Evolutionary conservation across 2,797 vertebrate genomes (phyloP).

Genomic region (Trichosurus vulpecula): DNA sequence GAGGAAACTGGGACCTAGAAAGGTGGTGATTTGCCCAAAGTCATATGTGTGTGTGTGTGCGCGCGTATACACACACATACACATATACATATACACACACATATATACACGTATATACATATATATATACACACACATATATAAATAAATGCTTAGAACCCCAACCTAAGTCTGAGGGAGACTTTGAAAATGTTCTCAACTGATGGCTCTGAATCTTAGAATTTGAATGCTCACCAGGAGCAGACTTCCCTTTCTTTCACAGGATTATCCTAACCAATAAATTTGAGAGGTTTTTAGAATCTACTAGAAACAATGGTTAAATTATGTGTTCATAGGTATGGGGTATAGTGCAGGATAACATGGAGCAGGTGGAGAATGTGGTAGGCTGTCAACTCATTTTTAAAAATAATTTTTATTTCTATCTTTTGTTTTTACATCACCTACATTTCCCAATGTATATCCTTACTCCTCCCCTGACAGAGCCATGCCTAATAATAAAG

Average conservation of each 20-base stretch:
- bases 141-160: no score
- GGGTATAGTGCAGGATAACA: background rate
- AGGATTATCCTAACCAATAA: background rate
- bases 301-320: background rate
- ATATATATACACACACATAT: no score
- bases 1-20: slow-evolving; percentile 5
- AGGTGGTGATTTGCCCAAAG: slow-evolving; percentile 8
- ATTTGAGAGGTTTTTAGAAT: slow-evolving; percentile 10
- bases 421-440: background rate
- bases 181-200: background rate
- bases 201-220: slow-evolving; percentile 7
- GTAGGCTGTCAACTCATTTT: background rate
- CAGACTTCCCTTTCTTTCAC: background rate
- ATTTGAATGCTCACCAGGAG: background rate
- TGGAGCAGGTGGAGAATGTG: background rate
- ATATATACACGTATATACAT: no score
- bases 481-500: background rate
- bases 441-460: background rate
- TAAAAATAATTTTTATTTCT: background rate
- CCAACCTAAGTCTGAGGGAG: background rate
- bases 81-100: no score
- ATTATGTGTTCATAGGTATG: background rate
- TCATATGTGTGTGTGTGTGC: background rate
- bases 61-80: no score
- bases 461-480: background rate